These are phyloP conservation scores for Delia radicum DNA, from an alignment of 1,140 invertebrate genomes.

Conservation along the genomic window DNA sequence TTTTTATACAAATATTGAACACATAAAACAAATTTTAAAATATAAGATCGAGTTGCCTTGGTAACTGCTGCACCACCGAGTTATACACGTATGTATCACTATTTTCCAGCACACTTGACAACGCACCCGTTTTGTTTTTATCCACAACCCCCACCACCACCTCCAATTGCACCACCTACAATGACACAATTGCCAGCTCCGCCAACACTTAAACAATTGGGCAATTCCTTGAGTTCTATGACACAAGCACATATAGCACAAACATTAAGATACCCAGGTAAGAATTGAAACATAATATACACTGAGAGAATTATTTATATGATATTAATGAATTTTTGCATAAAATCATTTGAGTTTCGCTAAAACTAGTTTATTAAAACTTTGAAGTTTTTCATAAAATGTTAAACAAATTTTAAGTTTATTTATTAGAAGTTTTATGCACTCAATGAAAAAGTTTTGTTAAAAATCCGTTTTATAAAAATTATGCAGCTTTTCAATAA, in stretches of 20 bases:
- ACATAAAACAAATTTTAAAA: constrained; percentile 26
- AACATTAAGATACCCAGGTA: constrained; percentile 55
- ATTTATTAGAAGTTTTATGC: too few relatives aligned
- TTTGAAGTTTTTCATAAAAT: too few relatives aligned
- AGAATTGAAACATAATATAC: too few relatives aligned
- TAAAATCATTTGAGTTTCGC: too few relatives aligned
- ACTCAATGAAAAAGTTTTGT: too few relatives aligned
- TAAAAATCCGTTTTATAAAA: too few relatives aligned
- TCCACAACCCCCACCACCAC: constrained; percentile 55
- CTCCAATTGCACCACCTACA: constrained; percentile 39
- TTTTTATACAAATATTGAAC: background rate
- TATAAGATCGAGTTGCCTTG: constrained; percentile 55
- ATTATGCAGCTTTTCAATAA: too few relatives aligned
- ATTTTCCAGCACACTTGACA: constrained; percentile 57
- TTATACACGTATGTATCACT: constrained; percentile 60
- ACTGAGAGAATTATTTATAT: too few relatives aligned
- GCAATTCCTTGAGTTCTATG: constrained; percentile 52
- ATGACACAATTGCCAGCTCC: constrained; percentile 47
- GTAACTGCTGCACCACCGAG: constrained; percentile 59
- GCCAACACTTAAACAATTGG: constrained; percentile 53
- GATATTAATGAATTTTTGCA: too few relatives aligned
- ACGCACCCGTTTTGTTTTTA: constrained; percentile 57
- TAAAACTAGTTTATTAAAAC: too few relatives aligned
- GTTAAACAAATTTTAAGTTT: too few relatives aligned
- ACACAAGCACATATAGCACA: constrained; percentile 54